phyloP scores from a whole-genome alignment of 2,797 vertebrate species.

The Crossoptilon crossoptilon region DNA sequence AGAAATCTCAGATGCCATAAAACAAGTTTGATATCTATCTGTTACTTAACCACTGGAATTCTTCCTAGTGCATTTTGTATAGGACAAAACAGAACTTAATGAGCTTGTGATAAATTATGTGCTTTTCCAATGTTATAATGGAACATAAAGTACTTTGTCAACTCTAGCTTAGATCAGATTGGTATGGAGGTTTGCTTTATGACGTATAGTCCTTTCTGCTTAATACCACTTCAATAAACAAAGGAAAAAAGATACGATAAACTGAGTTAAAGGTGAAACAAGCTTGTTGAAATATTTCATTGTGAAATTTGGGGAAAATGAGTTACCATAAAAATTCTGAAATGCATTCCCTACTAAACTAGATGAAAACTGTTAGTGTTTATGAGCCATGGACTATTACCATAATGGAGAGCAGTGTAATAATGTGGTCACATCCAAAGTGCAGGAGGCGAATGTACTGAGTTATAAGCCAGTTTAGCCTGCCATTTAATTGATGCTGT shows the following conservation, averaged over 20 bases:
- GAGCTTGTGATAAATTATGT: not conserved
- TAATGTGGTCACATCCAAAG: not conserved
- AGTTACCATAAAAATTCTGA: not conserved
- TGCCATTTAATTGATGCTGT: not conserved
- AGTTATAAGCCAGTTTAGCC: not conserved
- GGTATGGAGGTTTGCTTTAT: not conserved
- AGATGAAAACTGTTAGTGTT: not conserved
- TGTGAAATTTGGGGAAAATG: not conserved
- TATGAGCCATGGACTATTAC: not conserved
- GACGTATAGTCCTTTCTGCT: not conserved
- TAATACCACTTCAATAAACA: not conserved
- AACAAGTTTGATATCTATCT: not conserved
- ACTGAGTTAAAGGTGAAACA: not conserved
- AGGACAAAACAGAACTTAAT: not conserved
- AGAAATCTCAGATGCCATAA: not conserved
- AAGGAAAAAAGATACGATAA: not conserved
- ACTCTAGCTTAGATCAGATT: not conserved
- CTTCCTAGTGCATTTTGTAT: not conserved
- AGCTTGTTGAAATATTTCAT: fast-evolving
- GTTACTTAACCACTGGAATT: not conserved
- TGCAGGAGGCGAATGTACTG: not conserved
- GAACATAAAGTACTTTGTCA: not conserved
- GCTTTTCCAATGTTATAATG: not conserved
- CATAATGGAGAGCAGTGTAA: not conserved
- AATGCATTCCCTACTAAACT: not conserved